phyloP scores from a whole-genome alignment of 2,797 vertebrate species.

The Harpagifer antarcticus region DNA sequence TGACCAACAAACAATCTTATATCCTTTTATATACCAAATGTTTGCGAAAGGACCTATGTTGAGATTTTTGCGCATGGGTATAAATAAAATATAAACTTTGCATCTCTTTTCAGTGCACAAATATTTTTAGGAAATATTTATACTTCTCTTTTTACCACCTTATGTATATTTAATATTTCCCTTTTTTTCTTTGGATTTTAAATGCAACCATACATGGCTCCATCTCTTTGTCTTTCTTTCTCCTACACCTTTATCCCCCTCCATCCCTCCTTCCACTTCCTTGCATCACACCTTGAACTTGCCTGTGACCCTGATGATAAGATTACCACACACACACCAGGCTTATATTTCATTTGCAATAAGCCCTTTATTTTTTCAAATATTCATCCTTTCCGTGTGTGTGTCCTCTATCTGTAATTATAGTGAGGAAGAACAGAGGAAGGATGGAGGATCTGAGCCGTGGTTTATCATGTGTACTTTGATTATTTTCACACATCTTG shows the following conservation, averaged over 20 bases:
- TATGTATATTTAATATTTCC: not conserved
- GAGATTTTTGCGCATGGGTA: not conserved
- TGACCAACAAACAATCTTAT: not conserved
- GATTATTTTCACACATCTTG: slow-evolving; percentile 29
- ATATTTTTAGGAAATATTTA: not conserved
- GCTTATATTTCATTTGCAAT: slow-evolving; percentile 17
- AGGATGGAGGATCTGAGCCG: not conserved
- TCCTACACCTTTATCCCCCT: not conserved
- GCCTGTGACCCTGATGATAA: slow-evolving; percentile 43
- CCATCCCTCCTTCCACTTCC: not conserved
- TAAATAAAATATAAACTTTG: not conserved
- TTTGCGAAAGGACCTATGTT: not conserved
- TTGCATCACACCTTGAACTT: slow-evolving; percentile 36
- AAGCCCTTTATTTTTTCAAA: slow-evolving; percentile 6
- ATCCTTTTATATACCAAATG: not conserved
- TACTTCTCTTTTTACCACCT: not conserved
- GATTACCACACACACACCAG: slow-evolving; percentile 23
- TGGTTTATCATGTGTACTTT: not conserved
- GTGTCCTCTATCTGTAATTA: not conserved
- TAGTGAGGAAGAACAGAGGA: not conserved
- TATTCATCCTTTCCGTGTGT: slow-evolving; percentile 17
- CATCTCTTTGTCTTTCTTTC: not conserved
- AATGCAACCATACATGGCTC: not conserved
- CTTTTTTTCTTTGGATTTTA: not conserved
- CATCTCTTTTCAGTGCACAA: not conserved